Base-by-base conservation (phyloP, 1,140 invertebrate genomes). In the Aphis craccivora region DNA sequence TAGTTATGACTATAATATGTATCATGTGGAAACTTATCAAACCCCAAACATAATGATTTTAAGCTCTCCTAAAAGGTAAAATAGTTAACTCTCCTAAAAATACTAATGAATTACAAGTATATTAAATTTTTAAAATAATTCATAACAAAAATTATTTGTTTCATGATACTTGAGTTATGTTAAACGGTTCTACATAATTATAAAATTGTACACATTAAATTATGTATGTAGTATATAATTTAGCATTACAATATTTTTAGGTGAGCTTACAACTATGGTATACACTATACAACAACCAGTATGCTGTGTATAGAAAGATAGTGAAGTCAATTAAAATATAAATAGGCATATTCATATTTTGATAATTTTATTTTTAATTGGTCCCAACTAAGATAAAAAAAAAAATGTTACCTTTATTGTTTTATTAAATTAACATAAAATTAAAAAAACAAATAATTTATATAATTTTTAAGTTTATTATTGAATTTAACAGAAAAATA, bases 391-490 rank as follows among this genome's bases (percentile, higher is more conserved):
- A 60, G 25, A 55, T 1, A 22, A 2, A 55, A 60, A 55, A 55
- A 8, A 60, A 25, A 60, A 55, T 9, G 25, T 55, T 25, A 2
- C 7, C 23, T 25, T 60, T 25, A 60, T 30, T 25, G 23, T 43
- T 84, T 84, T 84, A 43, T 84, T 84, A 84, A 84, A 84, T 43
- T 43, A 45, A 45, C 30, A 86, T 40, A 86, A 48, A 51, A 51
- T 37, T 14, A 3, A 35, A 88, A 35, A n/a, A 51, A 88, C 7
- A 51, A 88, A 48, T 11, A 45, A 37, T 83, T 20, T 22, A 84
- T 25, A 84, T 45, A n/a, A 37, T 87, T 87, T 89, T 25, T 22
- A 40, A 89, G 11, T 40, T 25, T 40, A 89, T 89, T 55, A 89
- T 89, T 89, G n/a, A 8, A 55, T 55, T 30, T 14, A 18, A 89